phyloP scores from a whole-genome alignment of 1,140 invertebrate species.

The Aradophagus sp. region DNA sequence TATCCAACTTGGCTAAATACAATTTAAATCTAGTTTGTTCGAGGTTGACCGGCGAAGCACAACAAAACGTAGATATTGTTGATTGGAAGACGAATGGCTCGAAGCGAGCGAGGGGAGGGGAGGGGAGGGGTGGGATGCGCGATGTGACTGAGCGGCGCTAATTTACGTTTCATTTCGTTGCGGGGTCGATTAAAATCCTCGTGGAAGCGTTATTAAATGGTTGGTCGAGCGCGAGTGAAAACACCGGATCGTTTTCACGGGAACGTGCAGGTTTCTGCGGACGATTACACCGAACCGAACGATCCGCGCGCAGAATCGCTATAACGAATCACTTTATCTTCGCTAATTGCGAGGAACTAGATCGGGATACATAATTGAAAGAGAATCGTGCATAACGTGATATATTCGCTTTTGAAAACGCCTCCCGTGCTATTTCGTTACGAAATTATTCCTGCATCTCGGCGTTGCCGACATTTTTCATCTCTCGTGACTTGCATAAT shows the following conservation, averaged over 20 bases:
- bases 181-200: slow-evolving; percentile 37
- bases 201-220: slow-evolving; percentile 50
- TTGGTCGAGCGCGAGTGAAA: slow-evolving; percentile 48
- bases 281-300: slow-evolving; percentile 53
- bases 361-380: slow-evolving; percentile 55
- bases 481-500: slow-evolving; percentile 38
- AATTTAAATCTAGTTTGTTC: slow-evolving; percentile 32
- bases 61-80: slow-evolving; percentile 36
- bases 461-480: slow-evolving; percentile 27
- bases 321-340: slow-evolving; percentile 58
- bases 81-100: slow-evolving; percentile 35
- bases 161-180: slow-evolving; percentile 48
- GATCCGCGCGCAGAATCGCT: slow-evolving; percentile 50
- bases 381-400: slow-evolving; percentile 55
- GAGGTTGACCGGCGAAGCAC: slow-evolving; percentile 21
- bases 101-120: not conserved
- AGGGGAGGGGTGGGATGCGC: no score
- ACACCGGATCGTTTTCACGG: slow-evolving; percentile 44
- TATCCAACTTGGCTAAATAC: slow-evolving; percentile 15
- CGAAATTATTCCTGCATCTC: slow-evolving; percentile 44
- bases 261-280: slow-evolving; percentile 43
- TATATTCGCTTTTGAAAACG: slow-evolving; percentile 42
- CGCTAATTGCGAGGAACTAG: slow-evolving; percentile 57
- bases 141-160: slow-evolving; percentile 31
- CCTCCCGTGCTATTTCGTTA: slow-evolving; percentile 33